These are phyloP conservation scores for Eleutherodactylus coqui DNA, from an alignment of 2,797 vertebrate genomes.

Conservation along the genomic window DNA sequence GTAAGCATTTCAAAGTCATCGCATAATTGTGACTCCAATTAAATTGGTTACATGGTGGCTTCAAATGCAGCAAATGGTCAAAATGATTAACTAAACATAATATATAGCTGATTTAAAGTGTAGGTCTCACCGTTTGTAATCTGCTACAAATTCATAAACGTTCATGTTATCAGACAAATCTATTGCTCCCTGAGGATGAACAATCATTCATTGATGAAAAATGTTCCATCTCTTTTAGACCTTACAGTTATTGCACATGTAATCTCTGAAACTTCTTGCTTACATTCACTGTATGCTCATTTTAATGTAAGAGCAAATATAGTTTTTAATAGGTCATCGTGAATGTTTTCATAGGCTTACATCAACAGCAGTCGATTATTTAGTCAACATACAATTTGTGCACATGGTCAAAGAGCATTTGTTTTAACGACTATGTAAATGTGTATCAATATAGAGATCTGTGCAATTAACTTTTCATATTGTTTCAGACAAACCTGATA, in stretches of 20 bases:
- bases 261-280: neutral
- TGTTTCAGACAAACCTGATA: no score
- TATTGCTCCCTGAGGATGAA: neutral
- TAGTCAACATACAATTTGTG: no score
- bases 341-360: no score
- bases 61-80: neutral
- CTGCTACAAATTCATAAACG: neutral
- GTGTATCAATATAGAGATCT: no score
- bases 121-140: neutral
- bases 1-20: conserved; percentile 7
- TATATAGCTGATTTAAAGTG: neutral
- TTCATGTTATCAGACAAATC: neutral
- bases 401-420: no score
- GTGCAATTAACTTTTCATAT: no score
- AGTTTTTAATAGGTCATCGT: neutral
- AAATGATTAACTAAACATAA: conserved; percentile 7
- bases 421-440: no score
- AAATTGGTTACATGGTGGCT: neutral
- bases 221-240: no score
- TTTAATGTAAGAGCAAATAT: neutral
- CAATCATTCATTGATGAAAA: neutral
- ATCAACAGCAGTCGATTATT: no score
- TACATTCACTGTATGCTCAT: neutral
- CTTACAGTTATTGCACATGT: neutral
- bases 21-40: conserved; percentile 12